These are phyloP conservation scores for Acanthosepion pharaonis DNA, from an alignment of 2,888 invertebrate species.

Conservation along the genomic window DNA sequence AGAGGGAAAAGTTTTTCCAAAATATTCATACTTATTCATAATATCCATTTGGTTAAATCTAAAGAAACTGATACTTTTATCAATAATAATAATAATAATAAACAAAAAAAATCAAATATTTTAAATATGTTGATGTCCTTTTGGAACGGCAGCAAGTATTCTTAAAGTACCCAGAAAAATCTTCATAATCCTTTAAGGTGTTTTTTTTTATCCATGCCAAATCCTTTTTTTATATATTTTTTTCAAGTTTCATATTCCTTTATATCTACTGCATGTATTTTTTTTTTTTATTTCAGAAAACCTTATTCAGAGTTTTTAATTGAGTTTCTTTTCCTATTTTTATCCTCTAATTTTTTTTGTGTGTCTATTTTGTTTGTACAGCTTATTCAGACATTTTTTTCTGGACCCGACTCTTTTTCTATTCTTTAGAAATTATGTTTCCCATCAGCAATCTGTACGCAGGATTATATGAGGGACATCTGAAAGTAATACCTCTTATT, in stretches of 20 bases:
- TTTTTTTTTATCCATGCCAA: neutral
- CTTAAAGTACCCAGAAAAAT: constrained; percentile 21
- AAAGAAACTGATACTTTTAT: constrained; percentile 5
- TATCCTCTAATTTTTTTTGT: neutral
- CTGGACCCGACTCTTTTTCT: neutral
- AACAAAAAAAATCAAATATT: constrained; percentile 33
- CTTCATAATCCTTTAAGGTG: constrained; percentile 5
- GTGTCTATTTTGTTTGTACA: neutral
- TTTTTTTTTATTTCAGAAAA: neutral
- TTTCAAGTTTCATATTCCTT: neutral
- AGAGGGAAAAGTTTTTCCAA: neutral
- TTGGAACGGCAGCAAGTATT: neutral
- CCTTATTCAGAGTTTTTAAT: constrained; percentile 20
- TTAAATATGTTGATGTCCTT: constrained; percentile 22
- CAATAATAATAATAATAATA: neutral
- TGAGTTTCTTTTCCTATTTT: neutral
- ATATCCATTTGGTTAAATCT: constrained; percentile 7
- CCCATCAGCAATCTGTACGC: neutral
- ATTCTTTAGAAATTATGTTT: neutral
- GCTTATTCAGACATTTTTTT: neutral
- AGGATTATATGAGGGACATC: neutral
- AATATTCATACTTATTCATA: constrained; percentile 13
- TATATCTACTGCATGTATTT: neutral
- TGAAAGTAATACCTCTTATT: no score
- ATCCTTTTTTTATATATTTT: neutral